Evolutionary conservation across 2,113 vertebrate species (phyloP).

Genomic region (Ahaetulla prasina): DNA sequence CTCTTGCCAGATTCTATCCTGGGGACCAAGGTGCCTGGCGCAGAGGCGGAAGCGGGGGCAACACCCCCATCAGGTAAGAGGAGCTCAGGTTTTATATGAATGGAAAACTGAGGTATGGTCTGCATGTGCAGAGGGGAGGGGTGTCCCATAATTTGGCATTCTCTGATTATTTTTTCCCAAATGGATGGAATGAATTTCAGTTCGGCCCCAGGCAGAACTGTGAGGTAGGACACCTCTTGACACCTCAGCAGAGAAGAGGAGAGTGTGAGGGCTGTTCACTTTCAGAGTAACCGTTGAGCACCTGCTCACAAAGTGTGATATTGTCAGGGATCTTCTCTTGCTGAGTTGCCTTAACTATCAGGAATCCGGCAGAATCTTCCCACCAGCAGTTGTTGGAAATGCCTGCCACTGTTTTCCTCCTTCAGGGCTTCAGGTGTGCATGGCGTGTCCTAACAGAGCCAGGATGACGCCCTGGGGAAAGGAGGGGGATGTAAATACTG

Average conservation of each 20-base stretch:
- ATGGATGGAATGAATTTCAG: neutral
- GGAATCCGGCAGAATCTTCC: neutral
- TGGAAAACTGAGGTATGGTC: neutral
- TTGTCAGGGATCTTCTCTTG: neutral
- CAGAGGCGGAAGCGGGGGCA: neutral
- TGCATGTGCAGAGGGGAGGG: neutral
- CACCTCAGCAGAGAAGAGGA: neutral
- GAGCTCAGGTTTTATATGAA: neutral
- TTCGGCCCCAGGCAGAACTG: neutral
- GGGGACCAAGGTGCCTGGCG: neutral
- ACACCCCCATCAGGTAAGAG: neutral
- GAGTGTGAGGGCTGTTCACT: neutral
- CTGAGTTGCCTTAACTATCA: neutral
- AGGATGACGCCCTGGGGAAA: neutral
- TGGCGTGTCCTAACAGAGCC: neutral
- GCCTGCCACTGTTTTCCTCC: neutral
- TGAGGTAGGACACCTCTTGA: neutral
- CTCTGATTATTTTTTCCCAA: neutral
- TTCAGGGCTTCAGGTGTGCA: neutral
- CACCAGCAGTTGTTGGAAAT: neutral
- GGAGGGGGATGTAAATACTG: too few relatives aligned
- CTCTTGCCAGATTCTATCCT: slow-evolving; percentile 12
- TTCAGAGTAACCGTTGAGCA: neutral
- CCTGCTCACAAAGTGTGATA: too few relatives aligned
- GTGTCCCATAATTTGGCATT: neutral